Percentiles rank a stretch among this genome's conserved stretches.
These are phyloP conservation scores for Ophraella communa DNA, from an alignment of 2,888 invertebrate species.

Conservation along the genomic window DNA sequence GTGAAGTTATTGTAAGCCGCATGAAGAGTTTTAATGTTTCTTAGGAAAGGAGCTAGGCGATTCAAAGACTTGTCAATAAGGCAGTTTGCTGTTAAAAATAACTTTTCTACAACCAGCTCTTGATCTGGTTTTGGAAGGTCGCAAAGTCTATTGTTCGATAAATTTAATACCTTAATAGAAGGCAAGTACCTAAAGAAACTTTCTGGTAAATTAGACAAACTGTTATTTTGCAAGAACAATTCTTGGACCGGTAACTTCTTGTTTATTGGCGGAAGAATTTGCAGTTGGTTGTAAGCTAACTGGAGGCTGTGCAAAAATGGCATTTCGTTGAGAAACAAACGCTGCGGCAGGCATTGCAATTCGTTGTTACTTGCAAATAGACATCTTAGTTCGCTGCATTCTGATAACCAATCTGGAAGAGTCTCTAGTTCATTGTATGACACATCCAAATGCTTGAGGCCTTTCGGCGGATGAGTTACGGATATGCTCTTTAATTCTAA, in stretches of 20 bases:
- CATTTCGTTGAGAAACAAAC: constrained; percentile 76
- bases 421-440: constrained; percentile 77
- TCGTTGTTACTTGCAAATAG: constrained; percentile 79
- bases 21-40: constrained; percentile 74
- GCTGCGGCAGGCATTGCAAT: constrained; percentile 73
- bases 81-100: constrained; percentile 79
- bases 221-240: constrained; percentile 79
- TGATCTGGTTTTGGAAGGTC: constrained; percentile 68
- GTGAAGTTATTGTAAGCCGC: constrained; percentile 81
- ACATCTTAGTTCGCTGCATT: constrained; percentile 73
- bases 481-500: constrained; percentile 76
- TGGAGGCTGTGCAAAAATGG: constrained; percentile 76
- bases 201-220: constrained; percentile 74
- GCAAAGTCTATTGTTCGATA: constrained; percentile 79
- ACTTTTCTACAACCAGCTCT: constrained; percentile 69
- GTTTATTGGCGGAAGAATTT: constrained; percentile 75
- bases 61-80: constrained; percentile 69
- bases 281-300: constrained; percentile 79
- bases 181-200: constrained; percentile 76
- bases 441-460: constrained; percentile 78
- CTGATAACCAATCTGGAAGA: constrained; percentile 79
- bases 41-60: constrained; percentile 68
- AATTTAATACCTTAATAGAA: constrained; percentile 73
- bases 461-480: constrained; percentile 72
- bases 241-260: constrained; percentile 72